phyloP scores from a whole-genome alignment of 1,140 invertebrate species.

The Atta colombica region DNA sequence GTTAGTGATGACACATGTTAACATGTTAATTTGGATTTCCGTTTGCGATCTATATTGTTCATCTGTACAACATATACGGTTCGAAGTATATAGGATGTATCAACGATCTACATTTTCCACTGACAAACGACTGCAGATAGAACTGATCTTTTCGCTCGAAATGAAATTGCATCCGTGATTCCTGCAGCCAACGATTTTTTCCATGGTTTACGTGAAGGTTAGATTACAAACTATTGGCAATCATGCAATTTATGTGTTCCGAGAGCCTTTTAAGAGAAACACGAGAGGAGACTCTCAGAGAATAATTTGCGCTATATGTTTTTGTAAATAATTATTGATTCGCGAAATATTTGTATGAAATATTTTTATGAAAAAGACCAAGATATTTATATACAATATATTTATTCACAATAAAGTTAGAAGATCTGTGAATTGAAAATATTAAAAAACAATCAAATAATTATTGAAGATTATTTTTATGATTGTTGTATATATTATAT shows the following conservation, averaged over 20 bases:
- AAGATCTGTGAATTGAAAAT: neutral
- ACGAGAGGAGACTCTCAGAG: neutral
- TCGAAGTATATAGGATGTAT: constrained; percentile 6
- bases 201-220: neutral
- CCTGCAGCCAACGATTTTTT: neutral
- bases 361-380: neutral
- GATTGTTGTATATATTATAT: neutral
- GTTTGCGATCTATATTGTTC: constrained; percentile 27
- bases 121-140: constrained; percentile 11
- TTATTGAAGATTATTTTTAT: neutral
- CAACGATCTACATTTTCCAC: neutral
- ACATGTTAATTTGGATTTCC: constrained; percentile 40
- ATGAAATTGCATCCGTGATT: constrained; percentile 36
- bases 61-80: constrained; percentile 16
- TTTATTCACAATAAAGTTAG: neutral
- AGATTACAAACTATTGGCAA: constrained; percentile 36
- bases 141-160: constrained; percentile 14
- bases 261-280: neutral
- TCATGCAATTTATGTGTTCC: constrained; percentile 22
- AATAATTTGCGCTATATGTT: neutral
- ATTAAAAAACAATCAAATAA: neutral
- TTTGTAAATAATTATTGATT: constrained; percentile 21
- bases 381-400: neutral
- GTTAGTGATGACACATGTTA: constrained; percentile 45
- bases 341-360: neutral